Conservation (phyloP, 2,797 vertebrate species). For the Loriculus beryllinus region DNA sequence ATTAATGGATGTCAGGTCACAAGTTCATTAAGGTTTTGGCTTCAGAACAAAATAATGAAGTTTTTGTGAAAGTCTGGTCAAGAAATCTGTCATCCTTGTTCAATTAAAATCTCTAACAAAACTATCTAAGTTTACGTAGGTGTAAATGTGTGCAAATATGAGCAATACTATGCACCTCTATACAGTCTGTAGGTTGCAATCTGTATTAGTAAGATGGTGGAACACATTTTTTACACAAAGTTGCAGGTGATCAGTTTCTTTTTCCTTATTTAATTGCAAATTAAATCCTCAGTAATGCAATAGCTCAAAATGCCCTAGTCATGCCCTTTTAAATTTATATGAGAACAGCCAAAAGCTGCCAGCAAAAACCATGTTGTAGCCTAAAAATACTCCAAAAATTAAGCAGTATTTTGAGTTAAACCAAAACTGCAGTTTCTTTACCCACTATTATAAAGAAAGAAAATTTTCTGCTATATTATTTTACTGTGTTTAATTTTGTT, state of each 20-base stretch:
- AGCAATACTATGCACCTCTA: rapidly evolving
- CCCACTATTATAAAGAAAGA: not conserved
- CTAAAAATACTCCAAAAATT: not conserved
- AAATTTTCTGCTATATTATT: not conserved
- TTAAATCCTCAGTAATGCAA: not conserved
- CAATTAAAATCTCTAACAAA: not conserved
- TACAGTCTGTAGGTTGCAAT: not conserved
- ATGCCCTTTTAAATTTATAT: not conserved
- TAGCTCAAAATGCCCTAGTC: not conserved
- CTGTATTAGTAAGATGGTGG: not conserved
- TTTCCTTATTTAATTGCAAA: not conserved
- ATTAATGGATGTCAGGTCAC: not conserved
- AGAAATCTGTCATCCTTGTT: not conserved
- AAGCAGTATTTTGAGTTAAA: not conserved
- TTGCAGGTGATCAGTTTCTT: not conserved
- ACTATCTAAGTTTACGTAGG: rapidly evolving
- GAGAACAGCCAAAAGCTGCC: not conserved
- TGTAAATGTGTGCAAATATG: not conserved
- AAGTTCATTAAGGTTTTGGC: not conserved
- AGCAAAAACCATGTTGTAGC: not conserved
- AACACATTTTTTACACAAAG: not conserved
- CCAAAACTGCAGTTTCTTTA: not conserved
- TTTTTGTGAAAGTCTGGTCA: not conserved
- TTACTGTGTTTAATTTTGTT: conserved; percentile 43
- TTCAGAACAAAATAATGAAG: not conserved